Evolutionary conservation across 1,140 invertebrate species (phyloP).

Genomic region (Plectrocnemia conspersa): DNA sequence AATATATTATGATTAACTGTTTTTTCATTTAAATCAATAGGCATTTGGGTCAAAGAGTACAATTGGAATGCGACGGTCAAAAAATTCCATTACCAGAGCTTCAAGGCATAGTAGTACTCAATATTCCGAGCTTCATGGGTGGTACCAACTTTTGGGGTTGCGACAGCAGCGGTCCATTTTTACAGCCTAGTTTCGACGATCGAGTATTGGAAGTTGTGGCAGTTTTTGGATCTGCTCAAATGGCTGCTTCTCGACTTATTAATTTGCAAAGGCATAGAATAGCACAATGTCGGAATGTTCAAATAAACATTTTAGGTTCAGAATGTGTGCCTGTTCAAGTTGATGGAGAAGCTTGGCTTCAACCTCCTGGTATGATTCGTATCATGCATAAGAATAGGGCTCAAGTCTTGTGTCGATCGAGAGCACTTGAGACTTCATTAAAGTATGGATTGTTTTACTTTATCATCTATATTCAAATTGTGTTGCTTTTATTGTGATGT

Average conservation of each 20-base stretch:
- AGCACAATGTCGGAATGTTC: constrained; percentile 91
- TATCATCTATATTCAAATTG: neutral
- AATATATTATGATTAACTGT: constrained; percentile 2
- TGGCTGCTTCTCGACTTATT: constrained; percentile 91
- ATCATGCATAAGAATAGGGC: constrained; percentile 96
- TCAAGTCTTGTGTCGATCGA: constrained; percentile 89
- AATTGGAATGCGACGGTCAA: constrained; percentile 88
- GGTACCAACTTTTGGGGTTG: constrained; percentile 92
- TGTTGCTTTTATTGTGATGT: neutral
- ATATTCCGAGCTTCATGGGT: constrained; percentile 97
- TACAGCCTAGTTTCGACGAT: constrained; percentile 88
- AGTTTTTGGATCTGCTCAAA: constrained; percentile 94
- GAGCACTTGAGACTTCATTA: constrained; percentile 82
- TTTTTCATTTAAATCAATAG: constrained; percentile 35
- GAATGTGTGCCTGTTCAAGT: constrained; percentile 89
- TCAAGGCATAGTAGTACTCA: constrained; percentile 94
- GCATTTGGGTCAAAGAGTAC: constrained; percentile 92
- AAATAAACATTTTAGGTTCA: constrained; percentile 87
- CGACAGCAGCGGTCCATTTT: constrained; percentile 77
- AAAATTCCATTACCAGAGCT: constrained; percentile 86
- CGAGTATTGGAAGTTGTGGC: constrained; percentile 92
- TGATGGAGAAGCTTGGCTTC: constrained; percentile 97
- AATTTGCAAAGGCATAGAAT: constrained; percentile 96
- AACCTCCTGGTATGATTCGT: constrained; percentile 90
- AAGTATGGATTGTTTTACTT: constrained; percentile 45